Base-by-base conservation (phyloP, 1,140 invertebrate species). In the Zaprionus africanus region DNA sequence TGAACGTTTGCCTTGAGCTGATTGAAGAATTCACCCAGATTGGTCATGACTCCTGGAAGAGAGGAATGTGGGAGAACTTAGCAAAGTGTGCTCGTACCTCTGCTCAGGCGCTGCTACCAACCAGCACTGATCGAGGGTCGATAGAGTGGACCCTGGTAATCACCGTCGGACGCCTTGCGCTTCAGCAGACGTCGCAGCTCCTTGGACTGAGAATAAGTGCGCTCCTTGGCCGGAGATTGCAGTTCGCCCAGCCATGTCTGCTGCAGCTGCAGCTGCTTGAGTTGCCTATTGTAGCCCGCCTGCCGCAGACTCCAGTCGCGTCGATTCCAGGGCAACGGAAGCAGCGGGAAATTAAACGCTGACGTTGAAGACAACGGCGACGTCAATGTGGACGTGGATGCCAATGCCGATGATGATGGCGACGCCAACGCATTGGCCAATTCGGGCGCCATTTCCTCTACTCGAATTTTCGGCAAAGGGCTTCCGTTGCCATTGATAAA, bases 11-110 rank as follows among this genome's bases (percentile, higher is more conserved):
- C 81, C 65, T 86, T 78, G 7, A 92, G 88, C 34, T 86, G 76
- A 41, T 90, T 86, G 51, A 92, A 92, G 41, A 92, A 92, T 24
- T 92, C 79, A 11, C 91, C 91, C 49, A 92, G 78, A 81, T 92
- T 90, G 41, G 90, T 91, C 82, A 92, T 91, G 63, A 84, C 88
- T 81, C 90, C 92, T 92, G 60, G 17, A 83, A 87, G 34, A 59
- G 51, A 53, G 54, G 51, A 4, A 65, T 46, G n/a, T 46, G 7
- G 61, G 34, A 3, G 34, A 59, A 88, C 69, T 71, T 76, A 68
- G 38, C 38, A 69, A 26, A 41, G 41, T 53, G 34, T 22, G 15
- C 7, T 13, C 11, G 7, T 28, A 9, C 7, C 36, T 53, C 12
- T 15, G 5, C 3, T 3, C 2, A 46, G 13, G 5, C 31, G 4